phyloP scores from a whole-genome alignment of 2,888 invertebrate species.

The Pemphredon lugubris region DNA sequence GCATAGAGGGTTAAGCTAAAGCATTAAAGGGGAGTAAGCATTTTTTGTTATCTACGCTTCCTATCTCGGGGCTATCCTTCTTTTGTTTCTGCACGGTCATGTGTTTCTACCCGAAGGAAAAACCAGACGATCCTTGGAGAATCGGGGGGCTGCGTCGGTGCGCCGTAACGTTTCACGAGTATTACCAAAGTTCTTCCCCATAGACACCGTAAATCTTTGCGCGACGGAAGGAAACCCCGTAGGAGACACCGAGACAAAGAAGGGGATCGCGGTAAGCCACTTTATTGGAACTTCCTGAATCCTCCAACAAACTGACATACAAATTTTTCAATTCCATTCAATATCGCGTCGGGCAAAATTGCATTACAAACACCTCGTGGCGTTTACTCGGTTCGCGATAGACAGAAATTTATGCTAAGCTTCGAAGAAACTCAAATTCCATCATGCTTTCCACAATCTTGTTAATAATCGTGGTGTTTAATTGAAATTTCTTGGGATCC shows the following conservation, averaged over 20 bases:
- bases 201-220: conserved; percentile 63
- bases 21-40: too few relatives aligned
- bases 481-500: too few relatives aligned
- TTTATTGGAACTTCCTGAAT: conserved; percentile 46
- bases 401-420: too few relatives aligned
- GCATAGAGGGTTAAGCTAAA: too few relatives aligned
- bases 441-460: too few relatives aligned
- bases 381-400: too few relatives aligned
- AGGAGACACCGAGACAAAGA: conserved; percentile 45
- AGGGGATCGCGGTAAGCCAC: conserved; percentile 48
- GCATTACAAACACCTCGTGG: too few relatives aligned
- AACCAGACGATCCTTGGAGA: conserved; percentile 37
- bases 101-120: conserved; percentile 22
- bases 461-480: too few relatives aligned
- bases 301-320: conserved; percentile 6
- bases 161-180: conserved; percentile 28
- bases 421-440: too few relatives aligned
- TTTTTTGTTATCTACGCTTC: conserved; percentile 14
- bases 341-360: not conserved
- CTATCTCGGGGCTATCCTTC: conserved; percentile 44
- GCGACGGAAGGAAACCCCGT: conserved; percentile 27
- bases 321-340: conserved; percentile 27
- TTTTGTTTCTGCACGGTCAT: conserved; percentile 25
- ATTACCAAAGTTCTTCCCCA: conserved; percentile 63
- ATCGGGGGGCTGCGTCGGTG: conserved; percentile 1